These are phyloP conservation scores for Pollenia griseotomentosa DNA, from an alignment of 2,888 invertebrate species.

Conservation along the genomic window DNA sequence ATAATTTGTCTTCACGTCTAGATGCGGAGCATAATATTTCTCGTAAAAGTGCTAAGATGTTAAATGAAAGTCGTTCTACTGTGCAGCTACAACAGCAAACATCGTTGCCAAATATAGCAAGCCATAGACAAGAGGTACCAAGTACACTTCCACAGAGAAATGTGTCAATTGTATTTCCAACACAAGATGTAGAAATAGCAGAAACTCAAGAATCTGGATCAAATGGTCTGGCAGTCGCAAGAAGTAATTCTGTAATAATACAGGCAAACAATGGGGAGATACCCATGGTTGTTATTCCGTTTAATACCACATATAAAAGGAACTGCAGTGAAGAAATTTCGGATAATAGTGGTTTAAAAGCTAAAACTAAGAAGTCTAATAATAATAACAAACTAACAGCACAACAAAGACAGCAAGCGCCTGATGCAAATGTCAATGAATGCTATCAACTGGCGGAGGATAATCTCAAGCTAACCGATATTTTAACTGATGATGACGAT, in stretches of 20 bases:
- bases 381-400: too few relatives aligned
- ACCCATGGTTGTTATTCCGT: constrained; percentile 66
- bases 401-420: neutral
- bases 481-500: constrained; percentile 74
- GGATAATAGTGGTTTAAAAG: neutral
- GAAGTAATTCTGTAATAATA: constrained; percentile 20
- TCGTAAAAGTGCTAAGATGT: neutral
- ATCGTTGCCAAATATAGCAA: neutral
- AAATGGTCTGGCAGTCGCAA: neutral
- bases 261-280: neutral
- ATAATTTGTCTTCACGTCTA: too few relatives aligned
- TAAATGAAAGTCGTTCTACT: neutral
- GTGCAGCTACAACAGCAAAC: neutral
- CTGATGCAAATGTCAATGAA: neutral
- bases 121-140: neutral
- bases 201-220: constrained; percentile 49
- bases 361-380: neutral
- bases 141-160: neutral
- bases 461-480: constrained; percentile 58
- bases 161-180: constrained; percentile 3
- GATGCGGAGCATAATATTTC: too few relatives aligned
- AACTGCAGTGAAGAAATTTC: neutral
- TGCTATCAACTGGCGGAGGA: constrained; percentile 25
- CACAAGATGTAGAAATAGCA: constrained; percentile 31
- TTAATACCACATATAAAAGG: constrained; percentile 57